Evolutionary conservation across 1,140 invertebrate genomes (phyloP).

Genomic region (Steinernema khuongi): DNA sequence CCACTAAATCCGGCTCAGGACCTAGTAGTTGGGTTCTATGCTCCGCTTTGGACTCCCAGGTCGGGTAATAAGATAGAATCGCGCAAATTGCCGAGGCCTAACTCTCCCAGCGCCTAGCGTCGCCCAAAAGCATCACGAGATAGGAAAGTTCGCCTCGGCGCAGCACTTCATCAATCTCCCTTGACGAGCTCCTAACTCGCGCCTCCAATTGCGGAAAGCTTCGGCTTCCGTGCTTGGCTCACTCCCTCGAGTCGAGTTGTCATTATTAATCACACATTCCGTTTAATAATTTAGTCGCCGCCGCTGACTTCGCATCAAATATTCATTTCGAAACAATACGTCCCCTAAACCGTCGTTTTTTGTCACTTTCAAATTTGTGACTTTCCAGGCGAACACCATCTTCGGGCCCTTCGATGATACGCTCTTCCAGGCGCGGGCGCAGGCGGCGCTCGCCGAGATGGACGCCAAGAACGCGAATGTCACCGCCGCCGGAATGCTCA

Average conservation of each 20-base stretch:
- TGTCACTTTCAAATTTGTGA: conserved; percentile 22
- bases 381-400: conserved; percentile 45
- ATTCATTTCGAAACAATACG: conserved; percentile 16
- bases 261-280: conserved; percentile 19
- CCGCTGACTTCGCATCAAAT: background rate
- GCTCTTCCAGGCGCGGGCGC: conserved; percentile 45
- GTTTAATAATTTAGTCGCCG: conserved; percentile 20
- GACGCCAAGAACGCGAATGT: conserved; percentile 53
- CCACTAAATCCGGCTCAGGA: too few relatives aligned
- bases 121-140: too few relatives aligned
- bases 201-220: too few relatives aligned
- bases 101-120: too few relatives aligned
- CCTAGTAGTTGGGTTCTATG: too few relatives aligned
- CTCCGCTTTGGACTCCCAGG: too few relatives aligned
- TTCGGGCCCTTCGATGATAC: conserved; percentile 51
- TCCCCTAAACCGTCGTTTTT: background rate
- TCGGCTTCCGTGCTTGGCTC: background rate
- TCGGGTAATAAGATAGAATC: too few relatives aligned
- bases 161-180: background rate
- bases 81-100: too few relatives aligned
- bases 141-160: too few relatives aligned
- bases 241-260: conserved; percentile 3
- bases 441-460: conserved; percentile 50
- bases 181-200: background rate
- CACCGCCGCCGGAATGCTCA: conserved; percentile 40